Evolutionary conservation across 2,113 vertebrate genomes (phyloP).

Genomic region (Cettia cetti): DNA sequence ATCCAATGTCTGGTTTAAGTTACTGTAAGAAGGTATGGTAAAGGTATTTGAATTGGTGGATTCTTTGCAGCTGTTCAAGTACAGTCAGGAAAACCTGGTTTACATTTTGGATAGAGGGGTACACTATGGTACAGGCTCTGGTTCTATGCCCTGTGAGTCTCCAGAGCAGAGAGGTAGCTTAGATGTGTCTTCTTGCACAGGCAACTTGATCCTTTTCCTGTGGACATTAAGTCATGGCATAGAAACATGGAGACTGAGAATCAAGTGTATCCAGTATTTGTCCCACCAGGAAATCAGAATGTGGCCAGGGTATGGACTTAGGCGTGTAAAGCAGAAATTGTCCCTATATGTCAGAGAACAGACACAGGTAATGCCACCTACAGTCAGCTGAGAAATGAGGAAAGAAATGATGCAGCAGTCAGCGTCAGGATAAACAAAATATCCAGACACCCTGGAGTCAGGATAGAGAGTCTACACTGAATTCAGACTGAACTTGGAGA

Average conservation of each 20-base stretch:
- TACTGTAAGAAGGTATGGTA: neutral
- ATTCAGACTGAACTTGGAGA: neutral
- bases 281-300: neutral
- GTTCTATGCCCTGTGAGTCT: neutral
- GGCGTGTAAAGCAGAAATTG: neutral
- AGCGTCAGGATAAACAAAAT: neutral
- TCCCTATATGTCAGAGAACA: neutral
- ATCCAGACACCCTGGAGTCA: neutral
- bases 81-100: neutral
- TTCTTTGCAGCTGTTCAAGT: neutral
- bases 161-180: neutral
- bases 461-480: neutral
- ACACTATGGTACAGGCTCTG: neutral
- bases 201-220: neutral
- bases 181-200: neutral
- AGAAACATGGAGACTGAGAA: neutral
- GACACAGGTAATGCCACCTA: neutral
- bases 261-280: neutral
- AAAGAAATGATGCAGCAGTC: neutral
- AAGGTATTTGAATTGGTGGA: neutral
- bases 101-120: neutral
- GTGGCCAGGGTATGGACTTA: neutral
- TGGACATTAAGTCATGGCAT: neutral
- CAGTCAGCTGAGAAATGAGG: neutral
- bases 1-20: neutral